A percentile compares a stretch with the other conserved stretches of the same genome.
Evolutionary conservation across 2,113 vertebrate species (phyloP).

Genomic region (Pseudopodoces humilis): DNA sequence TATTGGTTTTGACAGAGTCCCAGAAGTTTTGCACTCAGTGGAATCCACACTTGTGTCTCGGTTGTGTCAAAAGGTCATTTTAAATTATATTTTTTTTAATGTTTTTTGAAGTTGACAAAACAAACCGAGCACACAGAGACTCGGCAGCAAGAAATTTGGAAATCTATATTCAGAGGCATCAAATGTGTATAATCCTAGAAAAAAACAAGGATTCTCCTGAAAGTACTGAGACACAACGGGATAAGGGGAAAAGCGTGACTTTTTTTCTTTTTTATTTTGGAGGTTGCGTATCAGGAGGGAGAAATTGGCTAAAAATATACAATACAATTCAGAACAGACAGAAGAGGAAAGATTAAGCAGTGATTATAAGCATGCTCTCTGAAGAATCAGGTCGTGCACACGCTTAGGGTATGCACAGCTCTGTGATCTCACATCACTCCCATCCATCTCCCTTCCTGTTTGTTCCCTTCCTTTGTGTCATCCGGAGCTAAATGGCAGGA

Average conservation of each 20-base stretch:
- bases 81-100: neutral
- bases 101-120: neutral
- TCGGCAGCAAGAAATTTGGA: neutral
- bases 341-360: neutral
- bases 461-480: slow-evolving; percentile 6
- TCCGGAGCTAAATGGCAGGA: neutral
- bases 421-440: slow-evolving; percentile 9
- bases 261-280: neutral
- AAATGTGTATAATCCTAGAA: neutral
- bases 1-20: neutral
- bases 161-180: neutral
- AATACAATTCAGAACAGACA: neutral
- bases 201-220: neutral
- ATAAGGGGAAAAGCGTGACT: neutral
- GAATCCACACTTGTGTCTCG: neutral
- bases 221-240: neutral
- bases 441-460: neutral
- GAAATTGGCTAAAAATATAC: neutral
- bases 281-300: neutral
- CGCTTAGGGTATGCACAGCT: neutral
- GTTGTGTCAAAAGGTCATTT: neutral
- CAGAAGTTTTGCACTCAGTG: neutral
- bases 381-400: slow-evolving; percentile 29
- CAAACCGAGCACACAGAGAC: neutral
- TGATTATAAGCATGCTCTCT: slow-evolving; percentile 2